phyloP scores from a whole-genome alignment of 2,888 invertebrate genomes.

The Heliconius cydno region DNA sequence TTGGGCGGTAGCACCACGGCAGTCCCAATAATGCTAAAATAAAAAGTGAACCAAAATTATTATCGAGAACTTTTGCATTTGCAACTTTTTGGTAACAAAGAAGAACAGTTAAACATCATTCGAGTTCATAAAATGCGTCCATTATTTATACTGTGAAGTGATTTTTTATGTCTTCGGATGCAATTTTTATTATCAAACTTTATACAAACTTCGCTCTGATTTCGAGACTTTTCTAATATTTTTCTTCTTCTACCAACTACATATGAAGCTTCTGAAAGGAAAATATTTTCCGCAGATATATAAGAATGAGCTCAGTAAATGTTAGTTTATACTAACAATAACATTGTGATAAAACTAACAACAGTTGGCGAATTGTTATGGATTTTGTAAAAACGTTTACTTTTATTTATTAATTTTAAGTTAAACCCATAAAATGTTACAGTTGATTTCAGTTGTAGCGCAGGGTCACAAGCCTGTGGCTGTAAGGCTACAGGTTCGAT shows the following conservation, averaged over 20 bases:
- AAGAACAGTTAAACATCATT: conserved; percentile 57
- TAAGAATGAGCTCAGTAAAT: neutral
- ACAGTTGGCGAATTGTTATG: neutral
- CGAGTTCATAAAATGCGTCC: conserved; percentile 62
- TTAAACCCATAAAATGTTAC: neutral
- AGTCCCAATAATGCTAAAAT: neutral
- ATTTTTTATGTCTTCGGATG: conserved; percentile 16
- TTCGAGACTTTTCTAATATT: conserved; percentile 23
- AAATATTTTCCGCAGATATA: conserved; percentile 13
- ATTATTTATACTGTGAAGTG: conserved; percentile 46
- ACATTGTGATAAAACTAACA: neutral
- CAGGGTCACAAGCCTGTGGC: no score
- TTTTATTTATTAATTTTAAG: neutral
- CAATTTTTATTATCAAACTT: conserved; percentile 19
- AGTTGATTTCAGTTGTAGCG: neutral
- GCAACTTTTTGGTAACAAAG: conserved; percentile 39
- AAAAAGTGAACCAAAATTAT: neutral
- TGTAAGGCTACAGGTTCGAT: no score
- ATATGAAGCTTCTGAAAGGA: conserved; percentile 4
- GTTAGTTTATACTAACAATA: conserved; percentile 13
- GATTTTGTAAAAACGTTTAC: neutral
- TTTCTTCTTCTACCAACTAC: conserved; percentile 5
- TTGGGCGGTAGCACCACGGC: neutral
- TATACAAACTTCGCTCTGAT: conserved; percentile 1
- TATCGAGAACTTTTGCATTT: conserved; percentile 39